A percentile compares a stretch with the other conserved stretches of the same genome.
These are phyloP conservation scores for Lycorma delicatula DNA, from an alignment of 1,140 invertebrate genomes.

Conservation along the genomic window DNA sequence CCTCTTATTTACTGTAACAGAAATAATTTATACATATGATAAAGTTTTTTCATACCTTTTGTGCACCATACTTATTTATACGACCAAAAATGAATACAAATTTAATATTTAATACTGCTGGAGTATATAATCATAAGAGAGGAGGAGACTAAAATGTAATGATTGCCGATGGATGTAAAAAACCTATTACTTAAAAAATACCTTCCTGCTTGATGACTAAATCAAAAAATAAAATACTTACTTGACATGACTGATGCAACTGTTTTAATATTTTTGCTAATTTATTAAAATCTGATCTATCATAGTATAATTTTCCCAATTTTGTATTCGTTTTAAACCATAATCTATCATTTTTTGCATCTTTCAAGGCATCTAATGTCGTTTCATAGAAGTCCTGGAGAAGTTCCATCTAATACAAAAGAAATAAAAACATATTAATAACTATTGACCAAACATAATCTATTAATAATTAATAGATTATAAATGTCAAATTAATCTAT, in stretches of 20 bases:
- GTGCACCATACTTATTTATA: too few species aligned
- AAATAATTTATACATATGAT: too few species aligned
- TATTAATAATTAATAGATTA: conserved; percentile 16
- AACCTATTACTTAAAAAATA: too few species aligned
- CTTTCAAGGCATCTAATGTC: conserved; percentile 93
- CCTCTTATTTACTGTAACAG: too few species aligned
- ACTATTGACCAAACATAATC: too few species aligned
- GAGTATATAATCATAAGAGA: too few species aligned
- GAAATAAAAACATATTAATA: conserved; percentile 5
- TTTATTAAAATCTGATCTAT: conserved; percentile 90
- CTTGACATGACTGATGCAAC: conserved; percentile 93
- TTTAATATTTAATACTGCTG: too few species aligned
- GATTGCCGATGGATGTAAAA: too few species aligned
- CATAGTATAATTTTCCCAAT: conserved; percentile 96
- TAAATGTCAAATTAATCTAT: not conserved
- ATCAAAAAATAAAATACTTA: conserved; percentile 34
- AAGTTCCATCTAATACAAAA: conserved; percentile 80
- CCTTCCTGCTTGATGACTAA: not conserved
- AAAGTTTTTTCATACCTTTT: too few species aligned
- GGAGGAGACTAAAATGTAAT: too few species aligned
- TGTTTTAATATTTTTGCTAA: conserved; percentile 96
- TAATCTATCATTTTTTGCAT: conserved; percentile 97
- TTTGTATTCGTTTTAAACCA: conserved; percentile 99
- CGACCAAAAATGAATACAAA: too few species aligned
- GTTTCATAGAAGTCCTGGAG: conserved; percentile 99